Evolutionary conservation across 2,888 invertebrate species (phyloP).

Genomic region (Loripinus fragilis): DNA sequence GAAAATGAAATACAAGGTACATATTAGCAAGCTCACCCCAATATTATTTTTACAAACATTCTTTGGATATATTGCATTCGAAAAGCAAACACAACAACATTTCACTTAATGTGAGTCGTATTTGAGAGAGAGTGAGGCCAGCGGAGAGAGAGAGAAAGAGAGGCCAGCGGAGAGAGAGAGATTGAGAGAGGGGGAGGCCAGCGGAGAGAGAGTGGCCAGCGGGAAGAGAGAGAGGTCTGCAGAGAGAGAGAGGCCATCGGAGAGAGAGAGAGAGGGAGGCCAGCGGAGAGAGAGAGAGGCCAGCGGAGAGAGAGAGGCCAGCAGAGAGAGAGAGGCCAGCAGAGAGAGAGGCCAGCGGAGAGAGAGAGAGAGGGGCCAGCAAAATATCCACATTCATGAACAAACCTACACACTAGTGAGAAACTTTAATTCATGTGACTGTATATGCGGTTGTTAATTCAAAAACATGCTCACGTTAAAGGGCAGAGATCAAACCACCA

Average conservation of each 20-base stretch:
- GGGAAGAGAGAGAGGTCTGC: neutral
- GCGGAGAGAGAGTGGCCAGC: neutral
- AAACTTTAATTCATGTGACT: too few species aligned
- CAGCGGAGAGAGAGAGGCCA: neutral
- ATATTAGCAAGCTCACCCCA: too few species aligned
- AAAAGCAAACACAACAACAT: too few species aligned
- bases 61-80: neutral
- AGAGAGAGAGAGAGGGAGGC: neutral
- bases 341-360: neutral
- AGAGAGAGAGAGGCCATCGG: neutral
- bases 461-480: too few species aligned
- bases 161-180: conserved; percentile 8
- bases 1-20: too few species aligned
- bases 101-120: neutral
- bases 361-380: neutral
- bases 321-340: neutral
- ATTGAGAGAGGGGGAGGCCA: neutral
- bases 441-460: too few species aligned
- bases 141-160: conserved; percentile 15
- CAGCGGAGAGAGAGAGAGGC: neutral
- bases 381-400: neutral
- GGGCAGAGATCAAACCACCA: too few species aligned
- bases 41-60: too few species aligned
- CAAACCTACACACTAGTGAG: too few species aligned
- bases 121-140: too few species aligned